Conservation (phyloP, 2,888 invertebrate species). For the Portevinia maculata region DNA sequence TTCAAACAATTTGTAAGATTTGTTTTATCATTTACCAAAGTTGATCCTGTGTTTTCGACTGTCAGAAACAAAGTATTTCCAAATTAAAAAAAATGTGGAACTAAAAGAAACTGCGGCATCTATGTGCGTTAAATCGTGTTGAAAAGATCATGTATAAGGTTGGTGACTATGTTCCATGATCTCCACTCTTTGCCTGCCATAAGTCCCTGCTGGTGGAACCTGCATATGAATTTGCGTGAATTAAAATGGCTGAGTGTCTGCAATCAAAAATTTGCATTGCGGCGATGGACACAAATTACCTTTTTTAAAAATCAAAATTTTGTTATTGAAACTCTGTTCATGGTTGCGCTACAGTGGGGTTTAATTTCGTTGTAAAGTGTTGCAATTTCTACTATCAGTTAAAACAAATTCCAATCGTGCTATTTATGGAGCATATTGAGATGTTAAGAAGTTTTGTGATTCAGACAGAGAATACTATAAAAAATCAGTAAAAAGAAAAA, state of each 20-base stretch:
- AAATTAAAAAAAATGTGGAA: neutral
- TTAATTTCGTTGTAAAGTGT: conserved; percentile 1
- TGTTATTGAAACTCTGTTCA: conserved; percentile 21
- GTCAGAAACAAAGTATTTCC: conserved; percentile 21
- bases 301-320: conserved; percentile 26
- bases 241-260: conserved; percentile 75
- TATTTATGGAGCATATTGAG: conserved; percentile 42
- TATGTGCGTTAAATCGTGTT: conserved; percentile 47
- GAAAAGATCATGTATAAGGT: conserved; percentile 61
- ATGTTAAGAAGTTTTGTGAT: conserved; percentile 47
- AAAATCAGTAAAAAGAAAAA: conserved; percentile 63
- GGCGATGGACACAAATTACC: conserved; percentile 62
- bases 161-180: conserved; percentile 56
- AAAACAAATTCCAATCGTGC: conserved; percentile 24
- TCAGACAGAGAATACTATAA: conserved; percentile 43
- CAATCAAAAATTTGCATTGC: conserved; percentile 73
- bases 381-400: neutral
- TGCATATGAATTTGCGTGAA: conserved; percentile 69
- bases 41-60: conserved; percentile 29
- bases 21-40: conserved; percentile 47
- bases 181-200: conserved; percentile 65
- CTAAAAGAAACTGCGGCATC: conserved; percentile 13
- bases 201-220: conserved; percentile 54
- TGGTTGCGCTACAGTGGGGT: neutral
- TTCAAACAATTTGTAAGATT: conserved; percentile 61